Evolutionary conservation across 2,113 vertebrate genomes (phyloP).

Genomic region (Maccullochella peelii): DNA sequence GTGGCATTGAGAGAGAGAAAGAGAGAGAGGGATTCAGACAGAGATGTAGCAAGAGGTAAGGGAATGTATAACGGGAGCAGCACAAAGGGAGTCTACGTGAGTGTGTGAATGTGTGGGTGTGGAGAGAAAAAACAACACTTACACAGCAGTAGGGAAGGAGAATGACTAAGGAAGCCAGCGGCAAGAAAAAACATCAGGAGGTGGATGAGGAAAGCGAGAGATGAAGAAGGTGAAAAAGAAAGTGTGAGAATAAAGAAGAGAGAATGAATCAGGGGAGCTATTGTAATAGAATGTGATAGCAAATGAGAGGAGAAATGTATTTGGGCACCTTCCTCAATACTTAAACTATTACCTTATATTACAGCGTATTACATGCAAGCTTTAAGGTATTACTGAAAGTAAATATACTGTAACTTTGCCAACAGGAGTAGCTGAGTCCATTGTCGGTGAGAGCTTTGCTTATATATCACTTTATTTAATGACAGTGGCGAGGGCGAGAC

Average conservation of each 20-base stretch:
- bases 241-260: conserved; percentile 11
- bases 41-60: conserved; percentile 53
- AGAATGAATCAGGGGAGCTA: not conserved
- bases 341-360: not conserved
- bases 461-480: conserved; percentile 47
- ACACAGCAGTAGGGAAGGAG: conserved; percentile 32
- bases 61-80: conserved; percentile 18
- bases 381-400: not conserved
- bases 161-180: conserved; percentile 28
- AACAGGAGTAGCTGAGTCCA: conserved; percentile 16
- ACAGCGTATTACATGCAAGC: conserved; percentile 3
- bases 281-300: conserved; percentile 12
- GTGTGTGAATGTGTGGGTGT: conserved; percentile 38
- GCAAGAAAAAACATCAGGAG: conserved; percentile 44
- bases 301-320: conserved; percentile 16
- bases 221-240: conserved; percentile 23
- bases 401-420: conserved; percentile 54
- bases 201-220: conserved; percentile 13
- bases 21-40: conserved; percentile 43
- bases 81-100: conserved; percentile 38
- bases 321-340: not conserved
- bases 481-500: conserved; percentile 22
- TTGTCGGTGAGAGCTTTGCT: conserved; percentile 26
- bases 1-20: conserved; percentile 45
- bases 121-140: conserved; percentile 42